These are phyloP conservation scores for Erebia epiphron DNA, from an alignment of 2,888 invertebrate genomes.

Conservation along the genomic window DNA sequence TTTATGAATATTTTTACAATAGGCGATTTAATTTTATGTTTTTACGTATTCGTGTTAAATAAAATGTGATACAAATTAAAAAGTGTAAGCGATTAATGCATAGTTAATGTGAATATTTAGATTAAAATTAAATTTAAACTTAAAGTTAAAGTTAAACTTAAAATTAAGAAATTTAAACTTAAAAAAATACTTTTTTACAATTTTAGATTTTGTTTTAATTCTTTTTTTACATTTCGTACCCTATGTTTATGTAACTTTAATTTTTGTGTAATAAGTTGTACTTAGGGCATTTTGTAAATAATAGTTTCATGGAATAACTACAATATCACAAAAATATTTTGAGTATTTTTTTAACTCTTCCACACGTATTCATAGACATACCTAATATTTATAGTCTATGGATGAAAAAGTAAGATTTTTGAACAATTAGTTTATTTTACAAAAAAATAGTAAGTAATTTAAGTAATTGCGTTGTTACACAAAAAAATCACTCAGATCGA, in stretches of 20 bases:
- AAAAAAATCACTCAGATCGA: too few relatives aligned
- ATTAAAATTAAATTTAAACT: constrained; percentile 4
- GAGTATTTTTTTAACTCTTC: neutral
- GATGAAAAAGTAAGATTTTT: too few relatives aligned
- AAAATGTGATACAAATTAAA: constrained; percentile 34
- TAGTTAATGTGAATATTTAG: constrained; percentile 14
- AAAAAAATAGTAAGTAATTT: too few relatives aligned
- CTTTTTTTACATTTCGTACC: neutral
- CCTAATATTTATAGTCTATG: too few relatives aligned
- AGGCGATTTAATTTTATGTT: constrained; percentile 1
- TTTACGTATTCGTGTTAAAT: constrained; percentile 23
- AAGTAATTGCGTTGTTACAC: too few relatives aligned
- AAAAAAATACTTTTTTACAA: neutral
- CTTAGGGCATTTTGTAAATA: constrained; percentile 41
- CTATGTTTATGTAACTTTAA: constrained; percentile 4
- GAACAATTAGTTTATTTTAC: too few relatives aligned
- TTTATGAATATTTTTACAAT: neutral
- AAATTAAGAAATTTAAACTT: neutral
- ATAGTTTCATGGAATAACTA: constrained; percentile 34
- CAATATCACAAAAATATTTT: constrained; percentile 26
- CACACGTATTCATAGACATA: neutral
- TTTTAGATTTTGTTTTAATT: constrained; percentile 1
- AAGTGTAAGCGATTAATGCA: constrained; percentile 27
- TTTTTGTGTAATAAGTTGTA: constrained; percentile 16
- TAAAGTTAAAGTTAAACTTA: too few relatives aligned